phyloP scores from a whole-genome alignment of 2,888 invertebrate genomes.

The Acanthosepion pharaonis region DNA sequence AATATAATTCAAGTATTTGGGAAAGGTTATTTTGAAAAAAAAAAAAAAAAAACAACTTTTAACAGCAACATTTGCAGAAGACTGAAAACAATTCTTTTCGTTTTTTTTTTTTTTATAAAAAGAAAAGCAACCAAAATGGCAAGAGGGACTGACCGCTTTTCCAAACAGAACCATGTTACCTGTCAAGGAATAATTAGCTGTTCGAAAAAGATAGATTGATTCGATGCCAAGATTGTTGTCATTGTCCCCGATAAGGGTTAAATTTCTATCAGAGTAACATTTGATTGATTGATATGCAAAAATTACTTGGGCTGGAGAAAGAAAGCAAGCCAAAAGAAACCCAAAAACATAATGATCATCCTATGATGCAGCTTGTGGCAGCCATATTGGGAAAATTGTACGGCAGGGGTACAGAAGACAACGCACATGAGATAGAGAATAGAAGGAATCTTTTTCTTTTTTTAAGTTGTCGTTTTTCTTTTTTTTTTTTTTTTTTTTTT shows the following conservation, averaged over 20 bases:
- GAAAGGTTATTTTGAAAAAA: neutral
- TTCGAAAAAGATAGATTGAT: neutral
- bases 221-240: neutral
- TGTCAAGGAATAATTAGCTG: neutral
- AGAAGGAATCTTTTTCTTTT: neutral
- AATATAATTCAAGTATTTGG: neutral
- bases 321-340: neutral
- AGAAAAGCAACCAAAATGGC: neutral
- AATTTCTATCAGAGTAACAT: neutral
- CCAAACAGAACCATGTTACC: neutral
- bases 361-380: slow-evolving; percentile 12
- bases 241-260: neutral
- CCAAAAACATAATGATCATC: neutral
- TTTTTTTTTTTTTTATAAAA: neutral
- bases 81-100: neutral
- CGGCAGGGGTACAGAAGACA: neutral
- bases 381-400: neutral
- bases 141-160: neutral
- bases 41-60: neutral
- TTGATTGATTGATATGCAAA: slow-evolving; percentile 33
- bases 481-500: too few relatives aligned
- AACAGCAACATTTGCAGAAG: neutral
- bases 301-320: slow-evolving; percentile 20
- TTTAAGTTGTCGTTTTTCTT: neutral
- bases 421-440: neutral